Conservation (phyloP, 2,888 invertebrate genomes). For the Drosophila merina region DNA sequence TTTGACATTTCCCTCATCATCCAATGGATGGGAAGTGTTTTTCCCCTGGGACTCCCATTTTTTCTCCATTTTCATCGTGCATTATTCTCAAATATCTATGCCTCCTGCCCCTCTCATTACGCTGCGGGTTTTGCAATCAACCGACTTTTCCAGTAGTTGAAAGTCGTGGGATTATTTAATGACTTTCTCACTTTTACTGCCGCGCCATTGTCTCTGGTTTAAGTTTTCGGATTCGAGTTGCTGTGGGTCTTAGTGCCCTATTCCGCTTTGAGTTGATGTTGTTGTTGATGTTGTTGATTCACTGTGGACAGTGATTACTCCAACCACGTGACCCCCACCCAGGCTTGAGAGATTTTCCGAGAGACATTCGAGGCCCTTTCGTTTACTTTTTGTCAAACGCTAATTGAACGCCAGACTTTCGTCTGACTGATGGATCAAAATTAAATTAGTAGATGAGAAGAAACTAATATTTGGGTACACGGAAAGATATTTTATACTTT, state of each 20-base stretch:
- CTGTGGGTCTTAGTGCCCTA: conserved; percentile 20
- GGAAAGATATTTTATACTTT: not conserved
- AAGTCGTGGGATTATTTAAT: conserved; percentile 49
- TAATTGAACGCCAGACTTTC: conserved; percentile 42
- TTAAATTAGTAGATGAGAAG: conserved; percentile 9
- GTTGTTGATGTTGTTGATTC: not conserved
- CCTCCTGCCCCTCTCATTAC: conserved; percentile 14
- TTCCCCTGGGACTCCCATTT: conserved; percentile 6
- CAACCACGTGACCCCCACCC: conserved; percentile 33
- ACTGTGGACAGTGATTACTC: conserved; percentile 29
- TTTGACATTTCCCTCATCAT: conserved; percentile 27
- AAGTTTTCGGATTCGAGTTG: conserved; percentile 8
- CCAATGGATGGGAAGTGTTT: conserved; percentile 26
- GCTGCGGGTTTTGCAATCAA: conserved; percentile 8
- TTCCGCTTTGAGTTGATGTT: conserved; percentile 21
- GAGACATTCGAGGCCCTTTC: conserved; percentile 2
- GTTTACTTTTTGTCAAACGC: conserved; percentile 29
- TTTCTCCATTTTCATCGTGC: not conserved
- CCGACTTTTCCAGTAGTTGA: conserved; percentile 42
- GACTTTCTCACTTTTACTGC: conserved; percentile 39
- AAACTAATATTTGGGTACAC: not conserved
- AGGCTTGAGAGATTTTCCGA: conserved; percentile 24
- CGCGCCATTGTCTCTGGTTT: conserved; percentile 11
- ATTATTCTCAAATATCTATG: conserved; percentile 27
- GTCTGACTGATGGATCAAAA: conserved; percentile 19